phyloP scores from a whole-genome alignment of 1,140 invertebrate genomes.

The Hylaeus anthracinus region DNA sequence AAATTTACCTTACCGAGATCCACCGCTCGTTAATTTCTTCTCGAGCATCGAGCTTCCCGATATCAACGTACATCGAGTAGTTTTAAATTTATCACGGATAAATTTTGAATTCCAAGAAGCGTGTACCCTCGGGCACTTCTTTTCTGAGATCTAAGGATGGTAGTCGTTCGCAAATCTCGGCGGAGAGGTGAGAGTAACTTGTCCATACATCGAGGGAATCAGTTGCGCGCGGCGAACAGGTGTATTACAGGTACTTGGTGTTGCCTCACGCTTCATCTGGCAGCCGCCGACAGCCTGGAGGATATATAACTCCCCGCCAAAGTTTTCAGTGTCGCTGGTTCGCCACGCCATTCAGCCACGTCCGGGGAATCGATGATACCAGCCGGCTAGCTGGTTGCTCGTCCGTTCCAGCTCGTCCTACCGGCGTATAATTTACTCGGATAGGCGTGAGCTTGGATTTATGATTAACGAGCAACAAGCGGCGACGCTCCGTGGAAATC shows the following conservation, averaged over 20 bases:
- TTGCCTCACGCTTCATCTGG: not conserved
- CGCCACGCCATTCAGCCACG: slow-evolving; percentile 33
- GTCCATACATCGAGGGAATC: slow-evolving; percentile 47
- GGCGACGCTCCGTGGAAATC: slow-evolving; percentile 45
- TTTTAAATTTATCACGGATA: no score
- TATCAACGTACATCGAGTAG: no score
- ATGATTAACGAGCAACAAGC: slow-evolving; percentile 51
- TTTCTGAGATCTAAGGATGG: no score
- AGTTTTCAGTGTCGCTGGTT: slow-evolving; percentile 59
- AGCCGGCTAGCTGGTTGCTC: not conserved
- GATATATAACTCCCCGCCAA: slow-evolving; percentile 35
- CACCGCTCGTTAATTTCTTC: no score
- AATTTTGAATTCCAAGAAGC: no score
- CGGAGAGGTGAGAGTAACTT: slow-evolving; percentile 23
- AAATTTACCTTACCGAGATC: not conserved
- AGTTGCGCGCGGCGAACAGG: slow-evolving; percentile 2
- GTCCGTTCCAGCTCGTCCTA: slow-evolving; percentile 41
- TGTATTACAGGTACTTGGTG: slow-evolving; percentile 21
- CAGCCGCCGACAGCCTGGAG: slow-evolving; percentile 40
- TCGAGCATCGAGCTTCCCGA: not conserved
- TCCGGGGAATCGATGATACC: slow-evolving; percentile 47
- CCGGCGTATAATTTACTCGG: slow-evolving; percentile 45
- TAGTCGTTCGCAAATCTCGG: no score
- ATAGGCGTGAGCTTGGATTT: slow-evolving; percentile 48
- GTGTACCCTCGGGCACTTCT: no score